These are phyloP conservation scores for Hyles vespertilio DNA, from an alignment of 1,140 invertebrate genomes.

Conservation along the genomic window DNA sequence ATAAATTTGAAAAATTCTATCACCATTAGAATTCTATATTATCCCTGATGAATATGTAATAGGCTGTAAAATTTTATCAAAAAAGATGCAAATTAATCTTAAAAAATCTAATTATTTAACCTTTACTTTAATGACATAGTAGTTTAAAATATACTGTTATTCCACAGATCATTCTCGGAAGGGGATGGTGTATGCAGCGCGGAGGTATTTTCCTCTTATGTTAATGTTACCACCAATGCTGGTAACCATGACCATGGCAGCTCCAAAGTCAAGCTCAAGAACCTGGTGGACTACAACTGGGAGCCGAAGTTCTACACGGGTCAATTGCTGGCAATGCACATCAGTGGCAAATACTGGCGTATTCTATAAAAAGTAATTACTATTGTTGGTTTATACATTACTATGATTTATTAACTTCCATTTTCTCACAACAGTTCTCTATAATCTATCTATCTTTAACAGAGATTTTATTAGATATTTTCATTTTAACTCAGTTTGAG, in stretches of 20 bases:
- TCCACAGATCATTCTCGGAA: constrained; percentile 80
- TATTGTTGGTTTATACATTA: neutral
- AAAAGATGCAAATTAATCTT: too few relatives aligned
- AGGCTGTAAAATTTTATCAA: too few relatives aligned
- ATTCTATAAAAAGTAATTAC: constrained; percentile 88
- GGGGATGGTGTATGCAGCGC: constrained; percentile 83
- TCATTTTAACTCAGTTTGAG: too few relatives aligned
- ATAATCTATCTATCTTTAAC: too few relatives aligned
- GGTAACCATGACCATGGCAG: constrained; percentile 85
- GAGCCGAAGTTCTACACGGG: constrained; percentile 90
- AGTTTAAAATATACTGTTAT: neutral
- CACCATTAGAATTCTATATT: too few relatives aligned
- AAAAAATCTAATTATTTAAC: too few relatives aligned
- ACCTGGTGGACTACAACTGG: constrained; percentile 95
- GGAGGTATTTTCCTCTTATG: constrained; percentile 81
- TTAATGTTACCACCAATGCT: constrained; percentile 82
- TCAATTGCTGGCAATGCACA: constrained; percentile 92
- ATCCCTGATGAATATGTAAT: too few relatives aligned
- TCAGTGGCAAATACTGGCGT: constrained; percentile 91
- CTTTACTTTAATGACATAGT: too few relatives aligned
- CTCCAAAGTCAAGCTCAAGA: constrained; percentile 93
- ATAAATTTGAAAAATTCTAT: too few relatives aligned
- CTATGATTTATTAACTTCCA: too few relatives aligned
- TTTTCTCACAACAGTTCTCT: too few relatives aligned
- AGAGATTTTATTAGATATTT: too few relatives aligned